phyloP scores from a whole-genome alignment of 1,140 invertebrate species.

The Trachymyrmex cornetzi region DNA sequence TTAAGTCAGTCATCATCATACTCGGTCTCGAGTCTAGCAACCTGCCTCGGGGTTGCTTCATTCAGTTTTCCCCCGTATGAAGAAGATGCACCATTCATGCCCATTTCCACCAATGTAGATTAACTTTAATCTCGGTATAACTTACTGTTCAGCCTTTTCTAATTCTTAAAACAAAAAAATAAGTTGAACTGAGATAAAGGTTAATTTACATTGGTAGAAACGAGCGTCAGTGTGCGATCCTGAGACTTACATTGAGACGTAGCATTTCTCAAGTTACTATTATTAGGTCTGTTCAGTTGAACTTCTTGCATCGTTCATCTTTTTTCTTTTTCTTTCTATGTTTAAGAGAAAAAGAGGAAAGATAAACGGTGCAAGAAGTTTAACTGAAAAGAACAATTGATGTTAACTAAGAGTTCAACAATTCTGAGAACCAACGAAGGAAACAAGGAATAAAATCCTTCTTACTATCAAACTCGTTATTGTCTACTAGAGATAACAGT shows the following conservation, averaged over 20 bases:
- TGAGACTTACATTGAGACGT: conserved; percentile 2
- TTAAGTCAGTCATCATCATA: conserved; percentile 79
- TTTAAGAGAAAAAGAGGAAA: too few species aligned
- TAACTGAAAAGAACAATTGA: too few species aligned
- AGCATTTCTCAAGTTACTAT: background rate
- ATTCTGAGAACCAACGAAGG: background rate
- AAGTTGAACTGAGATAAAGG: too few species aligned
- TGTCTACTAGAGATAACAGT: background rate
- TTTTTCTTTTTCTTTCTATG: too few species aligned
- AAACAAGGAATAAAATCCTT: background rate
- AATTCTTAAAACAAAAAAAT: too few species aligned
- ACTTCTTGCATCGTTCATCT: too few species aligned
- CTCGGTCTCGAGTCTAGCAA: conserved; percentile 62
- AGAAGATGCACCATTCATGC: conserved; percentile 52
- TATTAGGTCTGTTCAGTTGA: background rate
- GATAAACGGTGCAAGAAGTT: too few species aligned
- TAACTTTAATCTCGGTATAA: too few species aligned
- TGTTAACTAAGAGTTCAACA: too few species aligned
- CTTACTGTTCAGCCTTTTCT: too few species aligned
- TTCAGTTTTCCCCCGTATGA: conserved; percentile 62
- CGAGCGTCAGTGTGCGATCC: background rate
- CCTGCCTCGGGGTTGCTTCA: conserved; percentile 66
- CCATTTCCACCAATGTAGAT: too few species aligned
- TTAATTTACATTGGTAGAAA: too few species aligned
- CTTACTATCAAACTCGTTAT: background rate